A percentile compares a stretch with the other conserved stretches of the same genome.
These are phyloP conservation scores for Acyrthosiphon pisum DNA, from an alignment of 1,140 invertebrate genomes.

Conservation along the genomic window DNA sequence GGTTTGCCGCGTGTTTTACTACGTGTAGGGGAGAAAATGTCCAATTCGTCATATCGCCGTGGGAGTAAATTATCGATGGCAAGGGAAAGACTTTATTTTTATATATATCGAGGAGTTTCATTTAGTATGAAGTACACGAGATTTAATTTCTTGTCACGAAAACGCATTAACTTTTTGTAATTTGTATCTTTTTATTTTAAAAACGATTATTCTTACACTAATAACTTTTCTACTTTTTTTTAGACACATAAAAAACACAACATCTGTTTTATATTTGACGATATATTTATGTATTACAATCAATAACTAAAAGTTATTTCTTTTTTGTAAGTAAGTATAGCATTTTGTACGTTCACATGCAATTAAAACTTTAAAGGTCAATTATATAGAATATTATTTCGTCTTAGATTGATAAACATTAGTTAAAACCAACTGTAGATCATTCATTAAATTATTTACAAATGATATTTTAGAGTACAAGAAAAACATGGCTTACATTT, in stretches of 20 bases:
- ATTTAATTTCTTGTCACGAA: slow-evolving; percentile 3
- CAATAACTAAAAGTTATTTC: neutral
- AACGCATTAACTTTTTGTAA: slow-evolving; percentile 10
- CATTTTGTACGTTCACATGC: neutral
- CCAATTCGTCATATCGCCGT: slow-evolving; percentile 20
- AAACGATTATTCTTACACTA: neutral
- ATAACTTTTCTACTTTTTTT: neutral
- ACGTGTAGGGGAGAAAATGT: neutral
- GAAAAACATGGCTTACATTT: neutral
- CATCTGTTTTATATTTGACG: neutral
- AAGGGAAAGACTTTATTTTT: neutral
- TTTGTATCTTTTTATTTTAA: neutral
- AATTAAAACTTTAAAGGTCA: neutral
- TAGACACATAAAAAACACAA: neutral
- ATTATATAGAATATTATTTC: neutral
- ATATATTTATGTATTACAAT: neutral
- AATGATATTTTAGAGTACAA: too few species aligned
- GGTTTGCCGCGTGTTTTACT: neutral
- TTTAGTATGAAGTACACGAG: neutral
- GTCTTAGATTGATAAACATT: neutral
- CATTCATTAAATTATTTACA: neutral
- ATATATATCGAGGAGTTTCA: neutral
- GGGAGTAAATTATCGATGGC: slow-evolving; percentile 30
- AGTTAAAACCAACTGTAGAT: neutral
- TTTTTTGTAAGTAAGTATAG: neutral